Evolutionary conservation across 2,888 invertebrate species (phyloP).

Genomic region (Leptopilina myrica): DNA sequence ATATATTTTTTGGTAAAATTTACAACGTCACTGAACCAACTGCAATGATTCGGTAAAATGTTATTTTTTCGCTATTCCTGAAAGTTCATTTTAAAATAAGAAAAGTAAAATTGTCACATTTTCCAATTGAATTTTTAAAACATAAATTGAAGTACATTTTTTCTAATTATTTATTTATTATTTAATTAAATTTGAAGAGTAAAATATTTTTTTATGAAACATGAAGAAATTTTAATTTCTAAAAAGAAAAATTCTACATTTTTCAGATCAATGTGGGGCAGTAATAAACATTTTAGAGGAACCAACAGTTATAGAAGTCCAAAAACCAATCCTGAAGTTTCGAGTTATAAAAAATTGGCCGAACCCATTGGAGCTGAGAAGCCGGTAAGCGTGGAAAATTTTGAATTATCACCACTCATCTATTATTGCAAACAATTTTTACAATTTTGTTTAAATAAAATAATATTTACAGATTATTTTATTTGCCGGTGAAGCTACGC

Average conservation of each 20-base stretch:
- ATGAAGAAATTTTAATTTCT: no score
- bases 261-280: slow-evolving; percentile 83
- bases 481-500: slow-evolving; percentile 84
- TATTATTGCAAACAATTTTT: no score
- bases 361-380: slow-evolving; percentile 77
- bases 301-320: slow-evolving; percentile 83
- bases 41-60: slow-evolving; percentile 77
- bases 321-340: slow-evolving; percentile 76
- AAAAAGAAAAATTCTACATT: background rate
- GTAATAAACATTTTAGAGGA: slow-evolving; percentile 84
- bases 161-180: no score
- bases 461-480: slow-evolving; percentile 77
- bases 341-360: slow-evolving; percentile 78
- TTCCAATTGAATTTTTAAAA: no score
- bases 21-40: slow-evolving; percentile 78
- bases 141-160: no score
- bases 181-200: no score
- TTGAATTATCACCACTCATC: no score
- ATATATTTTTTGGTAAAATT: slow-evolving; percentile 77
- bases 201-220: no score
- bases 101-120: no score
- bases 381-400: slow-evolving; percentile 59
- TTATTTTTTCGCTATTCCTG: no score
- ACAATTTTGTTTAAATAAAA: no score
- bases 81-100: no score